These are phyloP conservation scores for Erpetoichthys calabaricus DNA, from an alignment of 2,797 vertebrate genomes.

Conservation along the genomic window DNA sequence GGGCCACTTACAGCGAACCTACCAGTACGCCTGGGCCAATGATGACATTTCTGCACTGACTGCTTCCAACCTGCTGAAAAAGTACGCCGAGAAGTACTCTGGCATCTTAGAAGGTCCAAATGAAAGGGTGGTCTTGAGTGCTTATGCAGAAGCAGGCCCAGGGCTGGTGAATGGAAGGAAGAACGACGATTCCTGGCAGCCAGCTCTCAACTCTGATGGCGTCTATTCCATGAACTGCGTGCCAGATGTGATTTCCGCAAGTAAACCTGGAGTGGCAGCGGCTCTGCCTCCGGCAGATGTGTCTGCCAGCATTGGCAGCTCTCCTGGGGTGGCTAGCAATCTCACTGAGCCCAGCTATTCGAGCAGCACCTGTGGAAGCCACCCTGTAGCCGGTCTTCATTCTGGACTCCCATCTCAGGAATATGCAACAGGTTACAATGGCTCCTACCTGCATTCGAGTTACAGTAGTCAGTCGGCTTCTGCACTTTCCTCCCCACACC, in stretches of 20 bases:
- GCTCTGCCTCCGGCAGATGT: constrained; percentile 81
- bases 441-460: constrained; percentile 89
- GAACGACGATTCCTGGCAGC: constrained; percentile 90
- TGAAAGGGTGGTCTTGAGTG: constrained; percentile 80
- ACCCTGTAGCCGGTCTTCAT: constrained; percentile 78
- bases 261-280: constrained; percentile 85
- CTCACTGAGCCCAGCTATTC: constrained; percentile 89
- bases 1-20: constrained; percentile 90
- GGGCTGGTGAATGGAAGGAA: constrained; percentile 89
- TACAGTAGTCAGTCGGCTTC: constrained; percentile 85
- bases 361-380: constrained; percentile 89
- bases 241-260: constrained; percentile 82
- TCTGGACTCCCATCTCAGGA: constrained; percentile 94
- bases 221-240: constrained; percentile 96
- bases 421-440: constrained; percentile 85
- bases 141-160: constrained; percentile 72
- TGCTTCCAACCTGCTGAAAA: constrained; percentile 94
- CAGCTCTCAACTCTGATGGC: constrained; percentile 62
- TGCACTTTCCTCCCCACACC: constrained; percentile 85
- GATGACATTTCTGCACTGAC: constrained; percentile 97
- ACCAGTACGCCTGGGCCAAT: constrained; percentile 97
- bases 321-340: constrained; percentile 83
- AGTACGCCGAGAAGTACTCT: constrained; percentile 97
- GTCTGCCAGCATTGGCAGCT: constrained; percentile 83
- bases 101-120: constrained; percentile 89